A percentile compares a stretch with the other conserved stretches of the same genome.
phyloP scores from a whole-genome alignment of 2,113 vertebrate genomes.

The Syrrhaptes paradoxus region DNA sequence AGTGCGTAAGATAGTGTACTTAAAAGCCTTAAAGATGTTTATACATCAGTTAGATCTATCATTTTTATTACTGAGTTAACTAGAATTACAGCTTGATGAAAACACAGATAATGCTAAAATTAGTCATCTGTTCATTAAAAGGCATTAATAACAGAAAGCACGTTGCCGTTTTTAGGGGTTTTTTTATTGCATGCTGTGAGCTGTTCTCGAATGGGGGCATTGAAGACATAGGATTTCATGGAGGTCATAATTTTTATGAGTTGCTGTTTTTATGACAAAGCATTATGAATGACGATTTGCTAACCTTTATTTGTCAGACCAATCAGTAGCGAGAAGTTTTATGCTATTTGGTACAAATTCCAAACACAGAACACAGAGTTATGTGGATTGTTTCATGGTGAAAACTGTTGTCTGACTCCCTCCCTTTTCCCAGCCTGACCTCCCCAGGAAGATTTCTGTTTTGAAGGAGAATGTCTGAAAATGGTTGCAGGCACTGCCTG shows the following conservation, averaged over 20 bases:
- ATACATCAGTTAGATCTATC: neutral
- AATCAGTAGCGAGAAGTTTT: neutral
- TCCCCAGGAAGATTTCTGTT: neutral
- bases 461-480: neutral
- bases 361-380: neutral
- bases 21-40: neutral
- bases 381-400: neutral
- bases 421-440: neutral
- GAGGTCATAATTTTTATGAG: neutral
- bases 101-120: conserved; percentile 12
- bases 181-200: neutral
- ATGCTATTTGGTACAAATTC: neutral
- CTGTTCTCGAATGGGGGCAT: neutral
- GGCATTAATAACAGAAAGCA: conserved; percentile 10
- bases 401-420: neutral
- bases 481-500: neutral
- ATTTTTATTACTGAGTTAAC: conserved; percentile 45
- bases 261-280: neutral
- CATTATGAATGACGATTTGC: neutral
- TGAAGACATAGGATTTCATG: neutral
- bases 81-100: neutral
- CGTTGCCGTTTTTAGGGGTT: neutral
- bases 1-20: neutral
- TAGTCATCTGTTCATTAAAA: conserved; percentile 15
- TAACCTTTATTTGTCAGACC: neutral